Base-by-base conservation (phyloP, 2,113 vertebrate genomes). In the Lethenteron reissneri region DNA sequence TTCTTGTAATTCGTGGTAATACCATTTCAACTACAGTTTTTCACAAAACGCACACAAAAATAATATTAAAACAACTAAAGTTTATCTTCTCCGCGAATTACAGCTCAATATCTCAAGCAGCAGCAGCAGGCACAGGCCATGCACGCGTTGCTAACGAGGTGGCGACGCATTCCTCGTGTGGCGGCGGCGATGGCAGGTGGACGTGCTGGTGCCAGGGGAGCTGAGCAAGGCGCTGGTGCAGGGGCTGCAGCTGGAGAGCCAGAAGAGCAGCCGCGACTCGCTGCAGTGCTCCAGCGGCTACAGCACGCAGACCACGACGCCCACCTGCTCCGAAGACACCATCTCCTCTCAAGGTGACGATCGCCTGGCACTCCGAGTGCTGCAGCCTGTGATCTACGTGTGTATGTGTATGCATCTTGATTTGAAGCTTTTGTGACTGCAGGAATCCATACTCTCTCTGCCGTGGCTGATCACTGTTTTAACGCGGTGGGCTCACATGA, bases 271-370 rank as follows among this genome's bases (percentile, higher is more conserved):
- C 77, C 78, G 81, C 21, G 85, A 86, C 75, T 87, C 84, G 9
- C 80, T 87, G 72, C 85, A 87, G 76, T 87, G 85, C 69, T 87
- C 85, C 71, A 85, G 83, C 1, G 85, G 85, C 21, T 87, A 86
- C 80, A 87, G 84, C 81, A 87, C 85, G 3, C 85, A 87, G 79
- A 87, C 84, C 57, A 86, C 84, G 74, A 86, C 85, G 17, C 85
- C 84, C 3, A 86, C 84, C 75, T 87, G 85, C 78, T 87, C 85
- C 0, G 84, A 87, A 75, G 85, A 87, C 78, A 84, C 85, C 73
- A 86, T 87, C 56, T 83, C 84, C 75, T 81, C 83, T 2, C 84
- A 86, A 73, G 77, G 85, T 86, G 41, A 41, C 41, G 41, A 41
- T 41, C 41, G 41, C 41, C 41, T 41, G 41, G 41, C 41, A 41